Evolutionary conservation across 1,140 invertebrate genomes (phyloP).

Genomic region (Zaprionus gabonicus): DNA sequence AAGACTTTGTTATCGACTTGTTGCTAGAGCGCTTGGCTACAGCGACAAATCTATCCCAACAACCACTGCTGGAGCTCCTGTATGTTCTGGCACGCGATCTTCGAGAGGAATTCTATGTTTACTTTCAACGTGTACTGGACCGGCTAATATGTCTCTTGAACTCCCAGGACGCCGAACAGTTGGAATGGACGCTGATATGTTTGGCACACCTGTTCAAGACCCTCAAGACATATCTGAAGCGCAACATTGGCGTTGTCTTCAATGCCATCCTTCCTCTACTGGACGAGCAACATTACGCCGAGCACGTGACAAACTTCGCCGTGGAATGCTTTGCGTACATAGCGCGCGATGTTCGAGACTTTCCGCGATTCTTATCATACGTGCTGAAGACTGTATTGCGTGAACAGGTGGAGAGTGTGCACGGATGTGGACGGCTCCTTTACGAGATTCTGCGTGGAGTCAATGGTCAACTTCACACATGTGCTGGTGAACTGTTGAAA

Average conservation of each 20-base stretch:
- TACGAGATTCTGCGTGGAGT: slow-evolving; percentile 94
- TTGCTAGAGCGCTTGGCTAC: slow-evolving; percentile 90
- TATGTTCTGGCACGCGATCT: slow-evolving; percentile 94
- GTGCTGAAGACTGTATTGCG: slow-evolving; percentile 89
- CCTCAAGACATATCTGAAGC: slow-evolving; percentile 92
- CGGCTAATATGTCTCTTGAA: slow-evolving; percentile 90
- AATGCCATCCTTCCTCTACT: slow-evolving; percentile 91
- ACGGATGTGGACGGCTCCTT: slow-evolving; percentile 92
- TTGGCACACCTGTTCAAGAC: slow-evolving; percentile 96
- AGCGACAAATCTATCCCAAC: slow-evolving; percentile 89
- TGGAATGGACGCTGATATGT: slow-evolving; percentile 93
- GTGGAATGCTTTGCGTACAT: slow-evolving; percentile 97
- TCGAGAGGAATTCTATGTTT: slow-evolving; percentile 93
- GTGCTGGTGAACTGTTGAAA: slow-evolving; percentile 88
- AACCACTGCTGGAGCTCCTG: slow-evolving; percentile 93
- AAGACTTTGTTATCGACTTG: slow-evolving; percentile 90
- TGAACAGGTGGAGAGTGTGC: slow-evolving; percentile 88
- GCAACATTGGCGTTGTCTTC: slow-evolving; percentile 91
- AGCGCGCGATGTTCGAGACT: slow-evolving; percentile 93
- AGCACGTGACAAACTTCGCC: slow-evolving; percentile 96
- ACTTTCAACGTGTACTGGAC: slow-evolving; percentile 89
- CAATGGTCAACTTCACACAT: slow-evolving; percentile 92
- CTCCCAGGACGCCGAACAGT: slow-evolving; percentile 91
- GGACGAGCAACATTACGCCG: slow-evolving; percentile 88
- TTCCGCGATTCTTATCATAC: slow-evolving; percentile 89